Percentiles rank a stretch among this genome's conserved stretches.
phyloP scores from a whole-genome alignment of 2,113 vertebrate genomes.

The Circaetus gallicus region DNA sequence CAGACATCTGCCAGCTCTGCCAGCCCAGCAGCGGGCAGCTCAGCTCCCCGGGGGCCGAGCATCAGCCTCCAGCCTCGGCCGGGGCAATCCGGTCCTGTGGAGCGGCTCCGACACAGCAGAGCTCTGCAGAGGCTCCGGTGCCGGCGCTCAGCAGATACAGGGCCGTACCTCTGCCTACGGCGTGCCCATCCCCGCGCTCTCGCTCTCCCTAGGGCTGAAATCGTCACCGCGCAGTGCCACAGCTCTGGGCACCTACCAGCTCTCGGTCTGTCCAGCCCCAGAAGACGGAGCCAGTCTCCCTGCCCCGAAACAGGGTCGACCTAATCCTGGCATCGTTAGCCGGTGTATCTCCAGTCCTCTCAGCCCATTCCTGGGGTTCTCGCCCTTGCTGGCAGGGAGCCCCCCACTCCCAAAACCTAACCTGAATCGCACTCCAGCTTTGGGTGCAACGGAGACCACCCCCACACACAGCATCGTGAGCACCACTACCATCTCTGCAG shows the following conservation, averaged over 20 bases:
- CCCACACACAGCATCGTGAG: rapidly evolving
- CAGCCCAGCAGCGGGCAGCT: neutral
- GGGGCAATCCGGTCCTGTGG: neutral
- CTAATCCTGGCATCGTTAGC: rapidly evolving
- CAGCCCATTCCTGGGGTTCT: neutral
- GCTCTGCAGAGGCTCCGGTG: neutral
- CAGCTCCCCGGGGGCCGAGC: neutral
- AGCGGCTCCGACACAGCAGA: neutral
- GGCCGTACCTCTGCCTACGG: neutral
- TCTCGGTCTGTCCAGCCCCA: neutral
- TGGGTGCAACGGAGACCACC: rapidly evolving
- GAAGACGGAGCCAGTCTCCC: neutral
- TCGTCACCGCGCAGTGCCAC: rapidly evolving
- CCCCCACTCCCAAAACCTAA: neutral
- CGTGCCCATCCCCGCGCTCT: neutral
- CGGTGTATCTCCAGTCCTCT: rapidly evolving
- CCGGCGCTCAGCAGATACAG: neutral
- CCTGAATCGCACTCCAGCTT: too few relatives aligned
- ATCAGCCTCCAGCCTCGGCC: neutral
- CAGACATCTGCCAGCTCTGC: neutral
- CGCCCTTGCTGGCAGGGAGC: neutral
- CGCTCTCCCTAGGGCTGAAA: neutral
- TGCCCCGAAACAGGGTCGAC: rapidly evolving
- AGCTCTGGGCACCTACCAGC: neutral
- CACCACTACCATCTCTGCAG: rapidly evolving